These are phyloP conservation scores for Aleiodes testaceus DNA, from an alignment of 2,888 invertebrate species.

Conservation along the genomic window DNA sequence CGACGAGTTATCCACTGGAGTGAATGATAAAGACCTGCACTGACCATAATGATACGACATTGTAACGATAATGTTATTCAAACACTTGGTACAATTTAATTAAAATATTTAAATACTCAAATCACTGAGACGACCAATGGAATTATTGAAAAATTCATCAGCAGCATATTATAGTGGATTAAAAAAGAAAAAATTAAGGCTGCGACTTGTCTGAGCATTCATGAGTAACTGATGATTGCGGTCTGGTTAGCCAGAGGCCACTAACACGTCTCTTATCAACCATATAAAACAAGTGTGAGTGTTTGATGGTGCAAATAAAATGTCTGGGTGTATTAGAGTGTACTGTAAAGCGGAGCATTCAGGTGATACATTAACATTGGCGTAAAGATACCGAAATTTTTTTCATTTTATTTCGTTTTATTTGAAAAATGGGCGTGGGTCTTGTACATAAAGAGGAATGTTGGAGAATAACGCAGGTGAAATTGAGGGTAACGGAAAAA, in stretches of 20 bases:
- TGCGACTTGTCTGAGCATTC: not conserved
- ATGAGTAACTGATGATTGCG: slow-evolving; percentile 29
- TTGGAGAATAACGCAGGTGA: not conserved
- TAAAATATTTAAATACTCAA: too few species aligned
- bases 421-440: not conserved
- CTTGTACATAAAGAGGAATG: not conserved
- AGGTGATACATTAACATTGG: slow-evolving; percentile 12
- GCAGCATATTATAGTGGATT: not conserved
- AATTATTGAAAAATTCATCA: not conserved
- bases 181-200: not conserved
- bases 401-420: not conserved
- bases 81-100: too few species aligned
- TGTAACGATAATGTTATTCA: too few species aligned
- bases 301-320: slow-evolving; percentile 9
- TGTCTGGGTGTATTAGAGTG: slow-evolving; percentile 10
- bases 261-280: slow-evolving; percentile 55
- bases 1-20: too few species aligned
- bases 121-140: too few species aligned
- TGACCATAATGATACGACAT: too few species aligned
- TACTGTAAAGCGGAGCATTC: slow-evolving; percentile 6
- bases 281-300: slow-evolving; percentile 38
- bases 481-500: slow-evolving; percentile 27
- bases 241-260: slow-evolving; percentile 57
- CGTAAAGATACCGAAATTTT: slow-evolving; percentile 5
- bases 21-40: too few species aligned